Conservation (phyloP, 2,797 vertebrate species). For the Neostethus bicornis region DNA sequence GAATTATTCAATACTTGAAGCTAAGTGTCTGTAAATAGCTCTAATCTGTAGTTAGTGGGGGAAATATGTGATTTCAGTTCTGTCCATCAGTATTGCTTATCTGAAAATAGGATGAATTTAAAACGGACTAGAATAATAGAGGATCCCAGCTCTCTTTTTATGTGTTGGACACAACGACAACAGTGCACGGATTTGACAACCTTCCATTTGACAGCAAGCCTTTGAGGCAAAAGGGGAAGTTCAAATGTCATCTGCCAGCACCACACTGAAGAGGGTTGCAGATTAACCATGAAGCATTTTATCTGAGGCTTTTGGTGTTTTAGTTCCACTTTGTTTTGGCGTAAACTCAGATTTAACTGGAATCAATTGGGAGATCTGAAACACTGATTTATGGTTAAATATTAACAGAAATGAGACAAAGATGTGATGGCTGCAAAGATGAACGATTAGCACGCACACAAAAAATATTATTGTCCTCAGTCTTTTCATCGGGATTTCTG, state of each 20-base stretch:
- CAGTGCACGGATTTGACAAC: constrained; percentile 43
- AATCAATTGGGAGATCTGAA: constrained; percentile 5
- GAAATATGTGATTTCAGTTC: constrained; percentile 36
- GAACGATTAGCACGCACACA: constrained; percentile 24
- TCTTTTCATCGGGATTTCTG: constrained; percentile 24
- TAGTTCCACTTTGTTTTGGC: constrained; percentile 19
- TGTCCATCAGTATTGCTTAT: constrained; percentile 27
- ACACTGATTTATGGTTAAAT: constrained; percentile 20
- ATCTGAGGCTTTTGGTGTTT: constrained; percentile 28
- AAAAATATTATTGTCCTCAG: constrained; percentile 22
- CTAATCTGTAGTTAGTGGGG: constrained; percentile 48
- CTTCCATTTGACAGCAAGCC: constrained; percentile 21
- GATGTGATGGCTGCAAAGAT: constrained; percentile 7
- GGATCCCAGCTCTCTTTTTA: constrained; percentile 43
- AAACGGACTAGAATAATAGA: constrained; percentile 48
- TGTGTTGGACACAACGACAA: constrained; percentile 51
- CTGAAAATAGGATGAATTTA: constrained; percentile 43
- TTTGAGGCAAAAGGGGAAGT: constrained; percentile 23
- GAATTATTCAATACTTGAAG: constrained; percentile 25
- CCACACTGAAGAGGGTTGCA: constrained; percentile 25
- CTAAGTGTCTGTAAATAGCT: constrained; percentile 27
- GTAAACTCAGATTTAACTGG: not conserved
- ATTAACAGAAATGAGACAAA: constrained; percentile 24
- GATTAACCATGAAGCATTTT: constrained; percentile 22
- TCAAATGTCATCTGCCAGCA: constrained; percentile 38